Evolutionary conservation across 2,797 vertebrate species (phyloP), one percentile per base, ranked within the genome.

Genomic region (Ctenopoma multispine): DNA sequence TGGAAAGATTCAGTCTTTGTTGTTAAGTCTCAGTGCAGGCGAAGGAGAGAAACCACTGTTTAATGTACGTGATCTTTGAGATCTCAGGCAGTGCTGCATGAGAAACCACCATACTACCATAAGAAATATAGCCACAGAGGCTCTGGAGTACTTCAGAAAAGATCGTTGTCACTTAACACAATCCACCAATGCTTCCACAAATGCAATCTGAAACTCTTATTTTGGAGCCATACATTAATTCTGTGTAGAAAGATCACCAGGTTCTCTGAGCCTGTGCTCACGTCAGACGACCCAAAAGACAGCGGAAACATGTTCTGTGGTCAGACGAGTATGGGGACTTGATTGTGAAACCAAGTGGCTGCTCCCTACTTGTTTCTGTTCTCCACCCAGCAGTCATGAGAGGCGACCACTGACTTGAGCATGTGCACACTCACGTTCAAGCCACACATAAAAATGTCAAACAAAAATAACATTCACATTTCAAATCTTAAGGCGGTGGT

Each of bases 341-440:
- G 23, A 64, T 77, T 73, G 66, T 82, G 69, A 86, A 85, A 84
- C 60, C 44, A 56, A 78, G 59, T 20, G 58, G 53, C 67, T 75
- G 80, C 74, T 78, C 51, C 64, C 55, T 44, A 75, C 71, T 81
- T 72, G 80, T 78, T 85, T 64, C 71, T 78, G 61, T 72, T 86
- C 82, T 63, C 66, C 55, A 66, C 75, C 49, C 80, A 68, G 53
- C 38, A 72, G 54, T 69, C 70, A 67, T 69, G 69, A 75, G 64
- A 43, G 46, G 18, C 38, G 72, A 62, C 59, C 53, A n/a, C 24
- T 44, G 41, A 69, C 43, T 29, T 3, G 54, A 47, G 51, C 73
- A 58, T 55, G 8, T 67, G 51, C 73, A 44, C 46, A n/a, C 62
- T 51, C 61, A 24, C 49, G n/a, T 24, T 9, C 10, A 1, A 41